These are phyloP conservation scores for Monochamus saltuarius DNA, from an alignment of 1,140 invertebrate species.

Conservation along the genomic window DNA sequence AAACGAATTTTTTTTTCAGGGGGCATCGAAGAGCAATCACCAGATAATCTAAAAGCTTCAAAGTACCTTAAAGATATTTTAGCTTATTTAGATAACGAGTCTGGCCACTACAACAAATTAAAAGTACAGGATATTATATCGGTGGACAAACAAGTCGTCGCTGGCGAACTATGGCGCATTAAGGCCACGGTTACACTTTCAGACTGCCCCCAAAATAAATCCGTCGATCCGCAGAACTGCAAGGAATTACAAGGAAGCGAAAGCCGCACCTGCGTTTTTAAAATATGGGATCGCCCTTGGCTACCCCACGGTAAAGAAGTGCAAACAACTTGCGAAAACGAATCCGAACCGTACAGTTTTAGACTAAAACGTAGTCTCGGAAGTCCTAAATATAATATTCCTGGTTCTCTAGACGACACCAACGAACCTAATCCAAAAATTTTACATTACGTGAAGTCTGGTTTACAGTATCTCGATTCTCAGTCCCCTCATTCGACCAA, in stretches of 20 bases:
- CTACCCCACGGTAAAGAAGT: constrained; percentile 55
- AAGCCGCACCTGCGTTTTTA: constrained; percentile 38
- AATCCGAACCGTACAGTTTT: constrained; percentile 2
- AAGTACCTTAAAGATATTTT: constrained; percentile 49
- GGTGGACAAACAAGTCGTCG: constrained; percentile 50
- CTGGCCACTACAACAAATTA: constrained; percentile 51
- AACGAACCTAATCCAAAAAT: constrained; percentile 11
- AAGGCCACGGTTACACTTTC: constrained; percentile 49
- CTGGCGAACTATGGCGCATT: constrained; percentile 53
- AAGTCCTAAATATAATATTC: neutral
- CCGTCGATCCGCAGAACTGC: constrained; percentile 12
- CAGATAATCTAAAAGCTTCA: constrained; percentile 28
- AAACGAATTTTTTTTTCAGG: constrained; percentile 24
- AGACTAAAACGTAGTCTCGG: neutral
- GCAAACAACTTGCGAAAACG: constrained; percentile 54
- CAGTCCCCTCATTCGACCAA: constrained; percentile 15
- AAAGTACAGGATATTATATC: constrained; percentile 53
- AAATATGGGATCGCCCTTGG: constrained; percentile 65
- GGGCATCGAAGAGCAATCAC: constrained; percentile 5
- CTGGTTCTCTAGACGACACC: constrained; percentile 3
- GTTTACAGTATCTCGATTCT: constrained; percentile 24
- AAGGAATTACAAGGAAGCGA: constrained; percentile 38
- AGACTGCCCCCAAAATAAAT: constrained; percentile 26
- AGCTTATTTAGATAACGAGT: constrained; percentile 53
- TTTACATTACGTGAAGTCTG: constrained; percentile 17